These are phyloP conservation scores for Takifugu ocellatus DNA, from an alignment of 2,797 vertebrate genomes.

Conservation along the genomic window DNA sequence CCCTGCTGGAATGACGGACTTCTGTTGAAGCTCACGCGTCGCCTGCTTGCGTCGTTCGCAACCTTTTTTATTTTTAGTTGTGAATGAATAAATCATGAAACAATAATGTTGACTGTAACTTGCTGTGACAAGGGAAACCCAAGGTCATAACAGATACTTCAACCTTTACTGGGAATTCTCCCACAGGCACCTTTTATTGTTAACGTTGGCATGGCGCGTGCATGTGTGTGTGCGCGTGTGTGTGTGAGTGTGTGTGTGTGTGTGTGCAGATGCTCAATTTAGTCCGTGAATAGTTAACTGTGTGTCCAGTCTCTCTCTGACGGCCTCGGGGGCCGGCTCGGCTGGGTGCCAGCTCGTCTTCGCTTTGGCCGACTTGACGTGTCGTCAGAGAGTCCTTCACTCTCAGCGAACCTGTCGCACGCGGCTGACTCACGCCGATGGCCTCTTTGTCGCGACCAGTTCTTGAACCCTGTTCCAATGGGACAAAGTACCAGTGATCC, in stretches of 20 bases:
- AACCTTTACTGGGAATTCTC: slow-evolving; percentile 37
- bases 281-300: slow-evolving; percentile 43
- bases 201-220: slow-evolving; percentile 42
- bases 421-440: slow-evolving; percentile 19
- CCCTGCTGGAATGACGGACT: background rate
- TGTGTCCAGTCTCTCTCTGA: slow-evolving; percentile 54
- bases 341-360: slow-evolving; percentile 54
- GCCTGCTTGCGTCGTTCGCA: background rate
- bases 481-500: background rate
- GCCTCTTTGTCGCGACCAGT: background rate
- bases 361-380: slow-evolving; percentile 50
- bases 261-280: slow-evolving; percentile 20
- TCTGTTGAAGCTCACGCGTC: background rate
- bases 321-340: slow-evolving; percentile 52
- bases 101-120: slow-evolving; percentile 26
- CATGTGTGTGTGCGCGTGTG: slow-evolving; percentile 14
- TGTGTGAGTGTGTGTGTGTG: slow-evolving; percentile 4
- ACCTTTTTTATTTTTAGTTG: slow-evolving; percentile 2
- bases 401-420: slow-evolving; percentile 47
- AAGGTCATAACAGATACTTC: slow-evolving; percentile 28
- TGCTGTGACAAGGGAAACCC: slow-evolving; percentile 35
- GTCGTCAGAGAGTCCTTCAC: slow-evolving; percentile 47
- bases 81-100: slow-evolving; percentile 22
- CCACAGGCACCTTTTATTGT: slow-evolving; percentile 46
- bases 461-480: slow-evolving; percentile 21